Percentiles rank a stretch among this genome's conserved stretches.
phyloP scores from a whole-genome alignment of 2,113 vertebrate species.

The Oreochromis tanganicae region DNA sequence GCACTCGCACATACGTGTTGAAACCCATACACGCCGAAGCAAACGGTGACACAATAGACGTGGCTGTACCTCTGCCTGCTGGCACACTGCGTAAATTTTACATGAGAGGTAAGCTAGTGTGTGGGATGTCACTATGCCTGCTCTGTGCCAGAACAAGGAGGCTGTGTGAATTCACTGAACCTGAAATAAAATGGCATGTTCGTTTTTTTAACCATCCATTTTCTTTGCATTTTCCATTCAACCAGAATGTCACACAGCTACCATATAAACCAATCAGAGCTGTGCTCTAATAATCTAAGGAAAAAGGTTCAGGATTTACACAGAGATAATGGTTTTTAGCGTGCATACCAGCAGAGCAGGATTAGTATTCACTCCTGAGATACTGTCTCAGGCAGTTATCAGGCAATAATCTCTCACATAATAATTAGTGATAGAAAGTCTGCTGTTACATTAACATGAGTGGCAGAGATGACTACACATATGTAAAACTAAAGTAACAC shows the following conservation, averaged over 20 bases:
- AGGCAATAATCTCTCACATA: background rate
- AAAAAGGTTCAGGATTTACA: background rate
- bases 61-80: constrained; percentile 38
- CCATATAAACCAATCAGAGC: background rate
- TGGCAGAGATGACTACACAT: background rate
- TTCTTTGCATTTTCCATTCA: constrained; percentile 12
- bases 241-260: background rate
- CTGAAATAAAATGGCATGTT: constrained; percentile 80
- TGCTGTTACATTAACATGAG: background rate
- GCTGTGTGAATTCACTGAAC: constrained; percentile 83
- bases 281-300: background rate
- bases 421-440: background rate
- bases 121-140: constrained; percentile 74
- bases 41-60: constrained; percentile 52
- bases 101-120: constrained; percentile 83
- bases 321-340: background rate
- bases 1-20: background rate
- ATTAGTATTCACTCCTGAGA: background rate
- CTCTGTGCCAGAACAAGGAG: constrained; percentile 76
- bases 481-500: background rate
- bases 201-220: constrained; percentile 51
- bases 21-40: background rate
- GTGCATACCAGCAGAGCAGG: background rate
- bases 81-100: constrained; percentile 79
- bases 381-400: background rate